These are phyloP conservation scores for Silurus lanzhouensis DNA, from an alignment of 2,797 vertebrate species.

Conservation along the genomic window DNA sequence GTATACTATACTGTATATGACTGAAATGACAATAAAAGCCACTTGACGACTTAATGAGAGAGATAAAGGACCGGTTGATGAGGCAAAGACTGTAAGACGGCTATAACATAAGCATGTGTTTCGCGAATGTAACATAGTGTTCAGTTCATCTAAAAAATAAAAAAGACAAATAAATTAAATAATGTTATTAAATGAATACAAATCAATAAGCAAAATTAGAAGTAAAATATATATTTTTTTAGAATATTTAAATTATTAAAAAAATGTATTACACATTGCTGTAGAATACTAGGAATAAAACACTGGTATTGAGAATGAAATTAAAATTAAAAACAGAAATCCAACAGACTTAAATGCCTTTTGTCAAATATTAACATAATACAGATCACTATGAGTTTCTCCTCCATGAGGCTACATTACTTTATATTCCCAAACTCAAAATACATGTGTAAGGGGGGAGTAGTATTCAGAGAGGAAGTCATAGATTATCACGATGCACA, in stretches of 20 bases:
- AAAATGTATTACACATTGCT: no score
- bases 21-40: no score
- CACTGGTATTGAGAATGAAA: not conserved
- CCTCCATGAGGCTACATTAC: not conserved
- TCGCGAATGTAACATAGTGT: not conserved
- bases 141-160: not conserved
- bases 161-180: no score
- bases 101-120: not conserved
- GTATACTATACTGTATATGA: no score
- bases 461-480: slow-evolving; percentile 11
- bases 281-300: not conserved
- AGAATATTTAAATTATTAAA: no score
- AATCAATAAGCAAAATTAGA: no score
- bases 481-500: slow-evolving; percentile 26
- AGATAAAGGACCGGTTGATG: not conserved
- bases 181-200: no score
- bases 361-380: not conserved
- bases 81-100: not conserved
- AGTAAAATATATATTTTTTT: no score
- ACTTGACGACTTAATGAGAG: not conserved
- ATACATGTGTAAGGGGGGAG: not conserved
- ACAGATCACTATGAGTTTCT: not conserved
- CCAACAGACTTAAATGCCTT: not conserved
- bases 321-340: not conserved
- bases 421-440: slow-evolving; percentile 5